Evolutionary conservation across 2,797 vertebrate genomes (phyloP).

Genomic region (Chaunax sp.): DNA sequence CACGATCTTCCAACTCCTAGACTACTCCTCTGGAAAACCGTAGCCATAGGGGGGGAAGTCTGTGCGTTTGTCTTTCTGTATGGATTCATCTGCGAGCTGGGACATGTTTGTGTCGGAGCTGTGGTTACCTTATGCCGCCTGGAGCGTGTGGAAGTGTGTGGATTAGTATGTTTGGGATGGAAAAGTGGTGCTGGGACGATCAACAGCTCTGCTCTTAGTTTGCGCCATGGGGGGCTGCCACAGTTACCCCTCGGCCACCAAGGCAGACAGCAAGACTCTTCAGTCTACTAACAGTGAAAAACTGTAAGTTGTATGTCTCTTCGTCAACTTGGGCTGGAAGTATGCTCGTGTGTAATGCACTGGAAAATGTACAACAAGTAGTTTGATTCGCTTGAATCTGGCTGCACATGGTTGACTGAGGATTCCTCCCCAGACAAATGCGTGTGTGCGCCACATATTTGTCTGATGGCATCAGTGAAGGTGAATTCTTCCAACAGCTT

Average conservation of each 20-base stretch:
- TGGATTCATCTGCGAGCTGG: constrained; percentile 47
- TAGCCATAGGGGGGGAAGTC: too few species aligned
- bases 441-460: constrained; percentile 69
- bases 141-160: constrained; percentile 48
- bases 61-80: constrained; percentile 43
- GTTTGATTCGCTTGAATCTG: neutral
- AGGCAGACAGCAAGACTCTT: constrained; percentile 64
- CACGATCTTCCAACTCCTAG: constrained; percentile 28
- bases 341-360: too few species aligned
- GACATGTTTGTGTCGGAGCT: constrained; percentile 43
- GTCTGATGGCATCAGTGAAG: constrained; percentile 75
- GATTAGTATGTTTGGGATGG: constrained; percentile 74
- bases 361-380: too few species aligned
- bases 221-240: constrained; percentile 84
- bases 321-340: neutral
- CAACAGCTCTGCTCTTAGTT: constrained; percentile 73
- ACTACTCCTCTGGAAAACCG: too few species aligned
- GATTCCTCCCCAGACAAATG: constrained; percentile 72
- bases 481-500: constrained; percentile 60
- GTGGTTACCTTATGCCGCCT: constrained; percentile 35
- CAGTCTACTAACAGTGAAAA: constrained; percentile 71
- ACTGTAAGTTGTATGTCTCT: constrained; percentile 71
- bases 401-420: constrained; percentile 65
- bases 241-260: constrained; percentile 79
- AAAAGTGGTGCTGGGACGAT: constrained; percentile 69